phyloP scores from a whole-genome alignment of 1,140 invertebrate genomes.

The Bombus cullumanus region DNA sequence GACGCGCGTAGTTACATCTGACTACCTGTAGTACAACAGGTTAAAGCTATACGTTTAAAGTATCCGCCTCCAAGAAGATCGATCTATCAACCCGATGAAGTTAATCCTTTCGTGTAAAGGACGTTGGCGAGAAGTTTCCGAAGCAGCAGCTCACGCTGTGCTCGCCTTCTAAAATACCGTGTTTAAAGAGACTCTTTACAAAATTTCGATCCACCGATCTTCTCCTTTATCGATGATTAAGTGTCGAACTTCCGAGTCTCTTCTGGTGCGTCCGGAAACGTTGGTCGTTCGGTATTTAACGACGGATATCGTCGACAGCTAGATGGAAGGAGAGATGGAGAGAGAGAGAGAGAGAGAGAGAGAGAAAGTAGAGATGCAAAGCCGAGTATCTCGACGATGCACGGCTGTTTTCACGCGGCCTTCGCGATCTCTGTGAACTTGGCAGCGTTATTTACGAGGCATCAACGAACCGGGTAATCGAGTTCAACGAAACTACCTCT shows the following conservation, averaged over 20 bases:
- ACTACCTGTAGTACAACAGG: neutral
- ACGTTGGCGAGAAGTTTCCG: neutral
- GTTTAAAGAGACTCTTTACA: neutral
- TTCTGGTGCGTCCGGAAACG: neutral
- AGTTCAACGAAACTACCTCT: constrained; percentile 28
- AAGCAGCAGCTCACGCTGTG: too few relatives aligned
- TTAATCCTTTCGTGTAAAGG: neutral
- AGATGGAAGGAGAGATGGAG: neutral
- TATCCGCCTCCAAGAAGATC: neutral
- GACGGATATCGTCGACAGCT: too few relatives aligned
- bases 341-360: too few relatives aligned
- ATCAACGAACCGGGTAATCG: constrained; percentile 35
- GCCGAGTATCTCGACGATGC: too few relatives aligned
- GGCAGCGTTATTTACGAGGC: constrained; percentile 29
- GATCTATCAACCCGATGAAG: neutral
- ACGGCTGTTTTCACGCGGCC: neutral
- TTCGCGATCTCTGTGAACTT: constrained; percentile 15
- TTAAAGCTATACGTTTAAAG: neutral
- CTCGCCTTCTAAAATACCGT: neutral
- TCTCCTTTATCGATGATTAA: neutral
- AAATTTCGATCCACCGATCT: neutral
- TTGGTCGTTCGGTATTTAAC: neutral
- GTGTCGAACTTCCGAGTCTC: neutral
- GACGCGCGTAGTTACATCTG: neutral
- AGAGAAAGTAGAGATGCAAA: neutral